Evolutionary conservation across 2,888 invertebrate species (phyloP), one percentile per base, ranked within the genome.

Genomic region (Athalia circularis): DNA sequence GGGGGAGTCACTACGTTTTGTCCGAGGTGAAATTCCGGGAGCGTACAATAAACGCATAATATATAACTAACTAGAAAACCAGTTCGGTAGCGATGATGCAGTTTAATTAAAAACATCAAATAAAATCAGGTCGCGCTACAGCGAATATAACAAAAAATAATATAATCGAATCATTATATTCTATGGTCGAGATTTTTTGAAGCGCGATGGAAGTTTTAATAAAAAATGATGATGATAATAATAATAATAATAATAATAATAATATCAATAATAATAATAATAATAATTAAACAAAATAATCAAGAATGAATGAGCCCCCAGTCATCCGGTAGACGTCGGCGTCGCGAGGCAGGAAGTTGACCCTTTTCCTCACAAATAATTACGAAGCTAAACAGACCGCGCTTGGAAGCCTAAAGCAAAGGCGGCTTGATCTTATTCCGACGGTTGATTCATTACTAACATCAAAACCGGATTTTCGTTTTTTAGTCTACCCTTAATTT

Each of bases 311-410:
- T 50, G 43, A 64, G 43, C 54, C 29, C 68, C 8, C 13, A 59
- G 59, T 72, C 59, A 72, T 72, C 72, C 72, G 72, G 72, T 29
- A 72, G 59, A 15, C 29, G 3, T 59, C 59, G 45, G 72, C 43
- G 59, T 57, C 47, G 59, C 72, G 47, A 45, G n/a, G 59, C 72
- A 72, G 72, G 72, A 72, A 72, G 72, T 72, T 72, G 72, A 72
- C 72, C 72, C 72, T 72, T 57, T 72, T 47, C 8, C 59, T 57
- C 8, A 72, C 45, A 72, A 72, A 72, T 72, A 72, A 72, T 72
- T 72, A 72, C 72, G 72, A 72, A 52, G n/a, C 72, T 72, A 47
- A 57, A 47, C 72, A 57, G 72, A 72, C 72, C 59, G n/a, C 72
- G 29, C 29, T 29, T 2, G 72, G 68, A 29, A 68, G 57, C 57